phyloP scores from a whole-genome alignment of 2,797 vertebrate genomes.

The Sebastes itinus region DNA sequence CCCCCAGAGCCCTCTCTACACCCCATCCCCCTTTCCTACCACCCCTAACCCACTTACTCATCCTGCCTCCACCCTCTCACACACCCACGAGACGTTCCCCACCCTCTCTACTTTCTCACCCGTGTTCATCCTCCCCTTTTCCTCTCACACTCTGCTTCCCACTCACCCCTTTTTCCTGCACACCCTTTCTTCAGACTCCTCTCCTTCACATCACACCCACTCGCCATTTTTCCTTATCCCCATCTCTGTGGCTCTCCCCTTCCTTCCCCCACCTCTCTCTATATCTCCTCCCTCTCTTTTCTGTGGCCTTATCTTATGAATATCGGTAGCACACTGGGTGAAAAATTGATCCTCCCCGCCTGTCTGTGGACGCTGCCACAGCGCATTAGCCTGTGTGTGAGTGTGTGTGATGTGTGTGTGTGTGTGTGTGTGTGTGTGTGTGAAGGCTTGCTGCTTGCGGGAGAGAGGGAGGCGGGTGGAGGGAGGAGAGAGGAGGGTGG shows the following conservation, averaged over 20 bases:
- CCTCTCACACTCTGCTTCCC: conserved; percentile 34
- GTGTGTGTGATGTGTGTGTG: conserved; percentile 29
- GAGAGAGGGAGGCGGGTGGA: conserved; percentile 19
- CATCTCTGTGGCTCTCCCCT: conserved; percentile 25
- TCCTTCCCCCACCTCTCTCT: conserved; percentile 5
- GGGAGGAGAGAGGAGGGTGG: conserved; percentile 47
- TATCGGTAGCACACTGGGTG: conserved; percentile 82
- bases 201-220: conserved; percentile 49
- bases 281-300: conserved; percentile 44
- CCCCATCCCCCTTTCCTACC: conserved; percentile 75
- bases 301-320: conserved; percentile 81
- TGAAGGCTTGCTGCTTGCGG: conserved; percentile 60
- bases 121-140: conserved; percentile 33
- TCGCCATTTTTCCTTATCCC: conserved; percentile 64
- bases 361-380: conserved; percentile 81
- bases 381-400: conserved; percentile 70
- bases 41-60: conserved; percentile 79
- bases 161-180: conserved; percentile 54
- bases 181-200: conserved; percentile 39
- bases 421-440: conserved; percentile 48
- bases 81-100: conserved; percentile 73
- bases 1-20: conserved; percentile 78
- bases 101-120: conserved; percentile 72
- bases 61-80: conserved; percentile 75
- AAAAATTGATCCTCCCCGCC: conserved; percentile 83